A percentile compares a stretch with the other conserved stretches of the same genome.
These are phyloP conservation scores for Lasioglossum vierecki DNA, from an alignment of 2,888 invertebrate genomes.

Conservation along the genomic window DNA sequence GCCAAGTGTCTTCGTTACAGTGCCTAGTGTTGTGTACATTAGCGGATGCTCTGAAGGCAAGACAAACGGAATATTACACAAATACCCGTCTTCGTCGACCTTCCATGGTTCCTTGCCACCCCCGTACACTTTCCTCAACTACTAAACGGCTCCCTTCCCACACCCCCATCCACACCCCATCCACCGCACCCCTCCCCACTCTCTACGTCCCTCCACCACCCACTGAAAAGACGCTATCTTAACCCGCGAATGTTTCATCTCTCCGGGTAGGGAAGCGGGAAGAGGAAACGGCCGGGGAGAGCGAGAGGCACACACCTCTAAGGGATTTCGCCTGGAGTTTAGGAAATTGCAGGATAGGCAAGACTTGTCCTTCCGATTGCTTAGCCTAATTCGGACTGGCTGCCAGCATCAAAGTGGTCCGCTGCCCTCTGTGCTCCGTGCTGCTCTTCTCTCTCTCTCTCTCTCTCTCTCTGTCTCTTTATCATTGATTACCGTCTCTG, in stretches of 20 bases:
- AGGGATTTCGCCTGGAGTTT: constrained; percentile 78
- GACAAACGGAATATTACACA: constrained; percentile 85
- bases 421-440: neutral
- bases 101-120: constrained; percentile 57
- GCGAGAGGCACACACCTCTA: constrained; percentile 74
- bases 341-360: constrained; percentile 78
- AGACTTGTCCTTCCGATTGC: constrained; percentile 80
- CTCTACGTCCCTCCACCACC: constrained; percentile 13
- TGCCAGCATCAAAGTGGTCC: constrained; percentile 70
- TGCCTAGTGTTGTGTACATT: constrained; percentile 83
- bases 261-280: constrained; percentile 61
- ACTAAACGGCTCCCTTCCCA: constrained; percentile 42
- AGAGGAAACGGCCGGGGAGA: constrained; percentile 55
- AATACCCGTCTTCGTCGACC: constrained; percentile 78
- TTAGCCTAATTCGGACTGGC: constrained; percentile 81
- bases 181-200: neutral
- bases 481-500: constrained; percentile 22
- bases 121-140: constrained; percentile 59
- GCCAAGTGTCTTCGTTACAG: constrained; percentile 65
- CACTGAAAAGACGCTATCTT: constrained; percentile 75
- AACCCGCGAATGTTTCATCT: constrained; percentile 81
- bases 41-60: constrained; percentile 83
- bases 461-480: neutral
- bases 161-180: neutral
- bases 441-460: neutral